Conservation (phyloP, 2,797 vertebrate genomes). For the Agapornis canus region DNA sequence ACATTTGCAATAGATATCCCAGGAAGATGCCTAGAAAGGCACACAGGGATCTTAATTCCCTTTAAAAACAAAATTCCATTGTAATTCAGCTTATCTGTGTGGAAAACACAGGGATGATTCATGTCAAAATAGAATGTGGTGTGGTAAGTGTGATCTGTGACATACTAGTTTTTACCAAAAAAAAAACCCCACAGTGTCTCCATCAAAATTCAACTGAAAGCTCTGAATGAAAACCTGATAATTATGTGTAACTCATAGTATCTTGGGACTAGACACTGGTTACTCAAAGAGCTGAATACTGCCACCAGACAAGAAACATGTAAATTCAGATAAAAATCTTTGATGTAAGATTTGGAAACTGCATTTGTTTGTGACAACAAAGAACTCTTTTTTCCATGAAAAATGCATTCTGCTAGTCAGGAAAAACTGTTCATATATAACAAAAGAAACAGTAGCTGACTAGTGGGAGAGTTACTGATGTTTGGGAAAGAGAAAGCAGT, state of each 20-base stretch:
- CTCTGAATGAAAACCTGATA: neutral
- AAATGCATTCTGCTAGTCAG: neutral
- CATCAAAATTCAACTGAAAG: neutral
- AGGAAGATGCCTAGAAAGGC: conserved; percentile 20
- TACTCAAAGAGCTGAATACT: neutral
- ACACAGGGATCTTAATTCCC: neutral
- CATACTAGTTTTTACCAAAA: neutral
- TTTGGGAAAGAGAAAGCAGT: conserved; percentile 5
- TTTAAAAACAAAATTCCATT: neutral
- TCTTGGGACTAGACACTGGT: neutral
- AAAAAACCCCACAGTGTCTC: neutral
- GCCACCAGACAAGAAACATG: neutral
- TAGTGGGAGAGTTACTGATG: neutral
- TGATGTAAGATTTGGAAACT: neutral
- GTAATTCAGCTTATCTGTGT: conserved; percentile 2
- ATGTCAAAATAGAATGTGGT: too few species aligned
- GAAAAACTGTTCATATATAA: neutral
- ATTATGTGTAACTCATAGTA: neutral
- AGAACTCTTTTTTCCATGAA: neutral
- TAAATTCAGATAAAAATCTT: neutral
- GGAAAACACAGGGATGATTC: too few species aligned
- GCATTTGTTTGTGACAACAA: neutral
- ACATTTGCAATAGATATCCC: neutral
- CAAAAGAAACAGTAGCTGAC: neutral
- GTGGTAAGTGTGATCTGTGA: neutral